These are phyloP conservation scores for Drosophila equinoxialis DNA, from an alignment of 1,140 invertebrate genomes.

Conservation along the genomic window DNA sequence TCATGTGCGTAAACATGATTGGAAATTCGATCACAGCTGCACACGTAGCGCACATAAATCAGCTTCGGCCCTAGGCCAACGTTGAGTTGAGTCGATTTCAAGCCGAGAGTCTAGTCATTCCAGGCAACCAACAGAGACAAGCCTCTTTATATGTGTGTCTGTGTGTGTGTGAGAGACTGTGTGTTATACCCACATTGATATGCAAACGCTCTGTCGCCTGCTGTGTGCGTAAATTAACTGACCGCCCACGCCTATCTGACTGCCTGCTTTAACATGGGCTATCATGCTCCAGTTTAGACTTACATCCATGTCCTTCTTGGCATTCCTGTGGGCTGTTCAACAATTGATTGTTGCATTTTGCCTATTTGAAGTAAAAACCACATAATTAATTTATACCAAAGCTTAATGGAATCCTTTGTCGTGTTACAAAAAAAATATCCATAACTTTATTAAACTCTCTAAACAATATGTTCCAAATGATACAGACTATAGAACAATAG, in stretches of 20 bases:
- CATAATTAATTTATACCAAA: constrained; percentile 63
- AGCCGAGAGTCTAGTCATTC: constrained; percentile 54
- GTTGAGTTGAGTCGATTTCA: constrained; percentile 54
- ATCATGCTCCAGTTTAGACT: not conserved
- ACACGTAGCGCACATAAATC: constrained; percentile 80
- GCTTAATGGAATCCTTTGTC: constrained; percentile 34
- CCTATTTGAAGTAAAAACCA: constrained; percentile 37
- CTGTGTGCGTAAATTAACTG: constrained; percentile 70
- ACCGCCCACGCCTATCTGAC: constrained; percentile 16
- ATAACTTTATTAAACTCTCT: constrained; percentile 61
- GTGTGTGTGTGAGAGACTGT: constrained; percentile 14
- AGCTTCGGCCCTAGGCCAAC: constrained; percentile 41
- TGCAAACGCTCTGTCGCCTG: constrained; percentile 56
- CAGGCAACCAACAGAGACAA: constrained; percentile 59
- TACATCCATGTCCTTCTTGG: constrained; percentile 31
- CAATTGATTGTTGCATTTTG: constrained; percentile 72
- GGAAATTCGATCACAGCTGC: constrained; percentile 81
- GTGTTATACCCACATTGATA: constrained; percentile 55
- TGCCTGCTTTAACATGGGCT: not conserved
- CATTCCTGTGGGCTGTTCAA: constrained; percentile 43
- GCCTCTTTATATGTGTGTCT: constrained; percentile 25
- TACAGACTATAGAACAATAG: constrained; percentile 37
- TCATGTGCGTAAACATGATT: constrained; percentile 74
- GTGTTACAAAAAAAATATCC: constrained; percentile 42
- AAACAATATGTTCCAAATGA: constrained; percentile 53